Percentiles rank a stretch among this genome's conserved stretches.
phyloP scores from a whole-genome alignment of 2,113 vertebrate species.

The Eolophus roseicapilla region DNA sequence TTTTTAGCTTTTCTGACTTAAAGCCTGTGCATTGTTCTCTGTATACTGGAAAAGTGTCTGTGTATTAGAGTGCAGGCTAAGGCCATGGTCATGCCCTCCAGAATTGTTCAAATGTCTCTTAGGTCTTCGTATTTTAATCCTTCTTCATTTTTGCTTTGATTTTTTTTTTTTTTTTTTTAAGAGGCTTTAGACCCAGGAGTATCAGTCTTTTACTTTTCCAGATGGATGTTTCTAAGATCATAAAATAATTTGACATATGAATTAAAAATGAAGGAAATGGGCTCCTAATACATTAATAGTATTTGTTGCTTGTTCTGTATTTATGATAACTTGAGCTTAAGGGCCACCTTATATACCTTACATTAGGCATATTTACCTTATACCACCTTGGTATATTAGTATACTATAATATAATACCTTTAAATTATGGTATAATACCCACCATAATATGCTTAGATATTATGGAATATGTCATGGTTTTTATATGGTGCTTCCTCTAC shows the following conservation, averaged over 20 bases:
- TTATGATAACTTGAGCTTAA: background rate
- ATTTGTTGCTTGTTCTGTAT: background rate
- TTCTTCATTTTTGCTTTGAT: background rate
- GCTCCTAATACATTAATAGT: background rate
- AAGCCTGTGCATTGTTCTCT: background rate
- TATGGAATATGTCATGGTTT: background rate
- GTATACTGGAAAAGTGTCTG: background rate
- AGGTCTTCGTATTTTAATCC: background rate
- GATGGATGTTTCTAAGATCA: background rate
- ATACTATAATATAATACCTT: background rate
- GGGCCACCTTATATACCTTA: background rate
- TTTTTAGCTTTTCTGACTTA: background rate
- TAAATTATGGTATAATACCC: background rate
- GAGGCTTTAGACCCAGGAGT: background rate
- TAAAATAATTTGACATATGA: background rate
- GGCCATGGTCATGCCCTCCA: background rate
- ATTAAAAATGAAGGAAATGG: background rate
- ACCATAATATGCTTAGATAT: background rate
- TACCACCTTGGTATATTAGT: background rate
- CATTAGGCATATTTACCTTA: background rate
- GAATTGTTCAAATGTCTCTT: background rate
- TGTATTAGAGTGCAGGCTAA: background rate
- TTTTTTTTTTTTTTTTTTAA: background rate
- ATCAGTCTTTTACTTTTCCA: background rate
- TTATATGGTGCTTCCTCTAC: background rate